Evolutionary conservation across 2,797 vertebrate species (phyloP), one percentile per base, ranked within the genome.

Genomic region (Sebastes cheni): DNA sequence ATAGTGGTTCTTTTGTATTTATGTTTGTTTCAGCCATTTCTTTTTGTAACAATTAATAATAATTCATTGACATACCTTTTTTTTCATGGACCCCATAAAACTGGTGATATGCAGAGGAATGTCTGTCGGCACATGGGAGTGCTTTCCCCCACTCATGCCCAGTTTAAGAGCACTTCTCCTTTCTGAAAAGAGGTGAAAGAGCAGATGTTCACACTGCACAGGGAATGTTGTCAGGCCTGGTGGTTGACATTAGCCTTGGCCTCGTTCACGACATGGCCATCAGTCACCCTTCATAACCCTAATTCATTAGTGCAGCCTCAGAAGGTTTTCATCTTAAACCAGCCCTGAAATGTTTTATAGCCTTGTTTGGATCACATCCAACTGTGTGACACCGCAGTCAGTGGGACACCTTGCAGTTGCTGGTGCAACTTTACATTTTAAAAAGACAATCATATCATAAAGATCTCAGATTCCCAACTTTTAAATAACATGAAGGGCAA

Each of bases 1-100:
- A 82, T 86, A 78, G 27, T 55, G 71, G 18, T 79, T 80, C 1
- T 54, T 74, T 79, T 83, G 39, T 84, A 77, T 88, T 79, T 85
- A 84, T 83, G 67, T 62, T 71, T 67, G 54, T 73, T 60, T 74
- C 36, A 74, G 42, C 20, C 54, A 11, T 72, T 75, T 64, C 20
- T 22, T 5, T 52, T 1, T 22, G 23, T 71, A 16, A 81, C 32
- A 64, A 29, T 20, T 34, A 23, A 23, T 75, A 74, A 79, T 20
- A 72, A n/a, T 52, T 72, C 25, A 52, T 30, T 56, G 50, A 67
- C 7, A 50, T 76, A 13, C 4, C 14, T 42, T 42, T 59, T 82
- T 77, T 81, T 81, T 32, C 34, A 75, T 56, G 29, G 27, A 70
- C 1, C 30, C 32, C 59, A 79, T 85, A 81, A 77, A 89, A 68